Base-by-base conservation (phyloP, 2,113 vertebrate genomes). In the Ciconia boyciana region DNA sequence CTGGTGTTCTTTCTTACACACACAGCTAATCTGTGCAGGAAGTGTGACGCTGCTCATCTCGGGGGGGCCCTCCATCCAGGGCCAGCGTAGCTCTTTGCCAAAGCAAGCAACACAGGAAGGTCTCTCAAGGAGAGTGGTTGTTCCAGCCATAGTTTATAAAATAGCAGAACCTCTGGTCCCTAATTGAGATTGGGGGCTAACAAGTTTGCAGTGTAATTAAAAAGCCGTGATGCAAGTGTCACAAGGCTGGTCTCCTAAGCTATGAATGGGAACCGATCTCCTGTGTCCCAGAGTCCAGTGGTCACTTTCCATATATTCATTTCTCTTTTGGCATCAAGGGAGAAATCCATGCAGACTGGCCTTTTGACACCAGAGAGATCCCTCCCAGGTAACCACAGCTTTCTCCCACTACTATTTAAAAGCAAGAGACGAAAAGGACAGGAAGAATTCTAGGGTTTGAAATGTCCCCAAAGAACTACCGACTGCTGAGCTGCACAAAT, bases 41-140 rank as follows among this genome's bases (percentile, higher is more conserved):
- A 13, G 21, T 1, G 7, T 18, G 34, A n/a, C 46, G 9, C 41
- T 19, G 43, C 69, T 51, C 11, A 9, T 32, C 46, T 26, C 0
- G 0, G 51, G 25, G 25, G 21, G 74, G 28, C 32, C 11, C 16
- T 55, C 34, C 13, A 19, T 43, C 18, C 39, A 49, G 10, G 22
- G n/a, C 36, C 10, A 16, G 26, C 0, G 0, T 4, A 66, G 62
- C 16, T 55, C 22, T 71, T 66, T 39, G 16, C 55, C 46, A 55
- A 68, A 68, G 25, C 44, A 52, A 65, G 36, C 22, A 32, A 32
- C 5, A 41, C 10, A n/a, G 32, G 28, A 70, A 80, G 5, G 43
- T 24, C 9, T 62, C 58, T 46, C 31, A 26, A 6, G 32, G 9
- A 80, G 26, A 22, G 11, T 7, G 2, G 0, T 31, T 43, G 39